Evolutionary conservation across 2,888 invertebrate species (phyloP).

Genomic region (Eumacrocentrus americanus): DNA sequence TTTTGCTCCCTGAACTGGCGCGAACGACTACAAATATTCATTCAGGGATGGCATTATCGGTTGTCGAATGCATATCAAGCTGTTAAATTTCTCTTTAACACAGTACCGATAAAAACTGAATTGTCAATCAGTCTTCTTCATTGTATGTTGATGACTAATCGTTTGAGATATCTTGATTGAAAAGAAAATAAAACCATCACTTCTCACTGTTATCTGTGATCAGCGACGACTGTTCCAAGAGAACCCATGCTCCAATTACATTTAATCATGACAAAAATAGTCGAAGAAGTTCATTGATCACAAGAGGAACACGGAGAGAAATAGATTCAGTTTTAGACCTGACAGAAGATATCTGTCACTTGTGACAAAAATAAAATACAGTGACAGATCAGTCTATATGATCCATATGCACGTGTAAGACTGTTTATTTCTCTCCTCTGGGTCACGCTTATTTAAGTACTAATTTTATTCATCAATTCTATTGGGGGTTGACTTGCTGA

Average conservation of each 20-base stretch:
- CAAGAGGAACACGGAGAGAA: too few species aligned
- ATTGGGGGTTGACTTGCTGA: not conserved
- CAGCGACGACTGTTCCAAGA: too few species aligned
- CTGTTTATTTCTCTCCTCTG: not conserved
- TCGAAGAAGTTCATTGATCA: too few species aligned
- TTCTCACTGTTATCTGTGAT: too few species aligned
- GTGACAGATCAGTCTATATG: not conserved
- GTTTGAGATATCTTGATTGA: too few species aligned
- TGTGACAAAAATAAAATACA: not conserved
- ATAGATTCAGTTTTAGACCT: not conserved
- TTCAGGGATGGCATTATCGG: slow-evolving; percentile 41
- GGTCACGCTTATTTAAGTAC: not conserved
- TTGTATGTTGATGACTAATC: not conserved
- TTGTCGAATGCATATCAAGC: slow-evolving; percentile 26
- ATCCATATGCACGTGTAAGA: not conserved
- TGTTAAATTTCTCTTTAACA: too few species aligned
- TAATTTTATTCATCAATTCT: not conserved
- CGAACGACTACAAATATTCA: slow-evolving; percentile 50
- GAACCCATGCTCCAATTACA: too few species aligned
- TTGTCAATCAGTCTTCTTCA: not conserved
- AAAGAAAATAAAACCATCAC: too few species aligned
- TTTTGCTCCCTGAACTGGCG: slow-evolving; percentile 37
- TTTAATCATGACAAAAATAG: too few species aligned
- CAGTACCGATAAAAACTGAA: too few species aligned
- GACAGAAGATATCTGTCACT: not conserved